Percentiles rank a stretch among this genome's conserved stretches.
These are phyloP conservation scores for Triplophysa tibetana DNA, from an alignment of 2,113 vertebrate genomes.

Conservation along the genomic window DNA sequence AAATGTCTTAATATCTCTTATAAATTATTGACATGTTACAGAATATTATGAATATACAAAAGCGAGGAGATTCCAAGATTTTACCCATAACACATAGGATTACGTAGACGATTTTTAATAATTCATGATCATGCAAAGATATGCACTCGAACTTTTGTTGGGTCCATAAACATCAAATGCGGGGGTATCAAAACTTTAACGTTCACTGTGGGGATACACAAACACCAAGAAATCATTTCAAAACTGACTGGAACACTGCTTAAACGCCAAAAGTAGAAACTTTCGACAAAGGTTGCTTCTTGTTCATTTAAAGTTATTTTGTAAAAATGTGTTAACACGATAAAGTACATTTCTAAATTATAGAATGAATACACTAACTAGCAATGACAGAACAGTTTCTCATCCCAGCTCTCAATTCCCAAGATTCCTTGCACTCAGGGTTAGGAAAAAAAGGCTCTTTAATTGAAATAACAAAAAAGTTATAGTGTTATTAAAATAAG, in stretches of 20 bases:
- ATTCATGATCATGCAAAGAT: not conserved
- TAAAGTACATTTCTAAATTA: not conserved
- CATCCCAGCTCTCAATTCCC: not conserved
- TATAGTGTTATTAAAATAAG: not conserved
- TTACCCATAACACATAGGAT: not conserved
- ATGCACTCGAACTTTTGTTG: not conserved
- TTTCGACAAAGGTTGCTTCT: not conserved
- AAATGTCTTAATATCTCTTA: constrained; percentile 35
- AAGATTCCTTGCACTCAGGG: not conserved
- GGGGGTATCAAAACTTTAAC: constrained; percentile 7
- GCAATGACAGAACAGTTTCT: constrained; percentile 4
- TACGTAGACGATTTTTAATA: not conserved
- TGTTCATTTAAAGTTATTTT: not conserved
- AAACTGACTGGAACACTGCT: not conserved
- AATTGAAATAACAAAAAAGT: not conserved
- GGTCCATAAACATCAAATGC: constrained; percentile 8
- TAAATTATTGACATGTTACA: not conserved
- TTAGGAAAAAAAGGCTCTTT: not conserved
- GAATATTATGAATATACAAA: constrained; percentile 28
- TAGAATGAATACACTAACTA: no score
- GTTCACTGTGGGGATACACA: not conserved
- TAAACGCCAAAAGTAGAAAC: no score
- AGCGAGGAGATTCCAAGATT: not conserved
- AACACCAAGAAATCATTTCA: constrained; percentile 14
- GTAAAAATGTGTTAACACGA: no score